These are phyloP conservation scores for Anhinga rufa DNA, from an alignment of 2,113 vertebrate species.

Conservation along the genomic window DNA sequence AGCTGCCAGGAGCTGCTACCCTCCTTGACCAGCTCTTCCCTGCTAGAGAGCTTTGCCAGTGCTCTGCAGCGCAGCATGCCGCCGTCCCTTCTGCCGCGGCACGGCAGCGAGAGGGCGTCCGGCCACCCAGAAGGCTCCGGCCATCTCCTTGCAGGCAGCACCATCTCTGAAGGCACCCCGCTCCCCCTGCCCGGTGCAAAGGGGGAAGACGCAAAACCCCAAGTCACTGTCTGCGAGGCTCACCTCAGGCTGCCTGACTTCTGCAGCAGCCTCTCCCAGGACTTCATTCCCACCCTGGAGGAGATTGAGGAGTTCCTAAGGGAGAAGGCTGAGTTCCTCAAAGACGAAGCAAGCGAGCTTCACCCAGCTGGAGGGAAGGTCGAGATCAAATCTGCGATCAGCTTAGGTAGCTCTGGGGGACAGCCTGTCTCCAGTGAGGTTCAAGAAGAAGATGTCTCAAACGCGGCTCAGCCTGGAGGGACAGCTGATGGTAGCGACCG, in stretches of 20 bases:
- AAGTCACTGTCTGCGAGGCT: not conserved
- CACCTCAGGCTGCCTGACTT: constrained; percentile 75
- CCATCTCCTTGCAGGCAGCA: not conserved
- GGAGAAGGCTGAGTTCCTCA: constrained; percentile 79
- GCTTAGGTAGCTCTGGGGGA: not conserved
- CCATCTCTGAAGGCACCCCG: accelerated
- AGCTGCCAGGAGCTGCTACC: constrained; percentile 71
- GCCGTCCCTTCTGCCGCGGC: not conserved
- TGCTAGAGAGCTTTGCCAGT: not conserved
- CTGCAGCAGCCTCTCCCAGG: constrained; percentile 61
- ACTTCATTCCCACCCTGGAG: constrained; percentile 84
- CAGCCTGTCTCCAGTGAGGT: not conserved
- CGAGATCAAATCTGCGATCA: not conserved
- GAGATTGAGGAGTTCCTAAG: constrained; percentile 88
- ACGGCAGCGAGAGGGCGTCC: accelerated
- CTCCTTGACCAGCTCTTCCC: constrained; percentile 49
- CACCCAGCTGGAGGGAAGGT: not conserved
- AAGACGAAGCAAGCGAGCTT: constrained; percentile 49
- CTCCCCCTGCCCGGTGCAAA: not conserved
- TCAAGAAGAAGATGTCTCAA: not conserved
- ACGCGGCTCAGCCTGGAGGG: not conserved
- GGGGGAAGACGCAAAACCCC: constrained; percentile 45
- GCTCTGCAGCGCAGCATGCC: not conserved
- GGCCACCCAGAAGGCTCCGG: not conserved
- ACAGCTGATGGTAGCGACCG: not conserved